Evolutionary conservation across 2,888 invertebrate genomes (phyloP).

Genomic region (Subacronicta megacephala): DNA sequence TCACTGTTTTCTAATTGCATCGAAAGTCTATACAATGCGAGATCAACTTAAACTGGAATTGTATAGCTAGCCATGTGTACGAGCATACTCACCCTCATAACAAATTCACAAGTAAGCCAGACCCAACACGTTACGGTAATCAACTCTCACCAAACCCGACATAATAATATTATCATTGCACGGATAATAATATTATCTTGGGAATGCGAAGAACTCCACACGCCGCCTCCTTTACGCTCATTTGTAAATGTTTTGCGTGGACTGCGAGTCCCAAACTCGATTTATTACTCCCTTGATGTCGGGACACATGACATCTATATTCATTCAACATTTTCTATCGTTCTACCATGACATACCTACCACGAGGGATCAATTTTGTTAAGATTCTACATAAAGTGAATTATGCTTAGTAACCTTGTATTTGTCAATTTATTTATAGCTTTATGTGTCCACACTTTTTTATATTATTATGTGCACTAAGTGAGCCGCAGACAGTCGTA

Average conservation of each 20-base stretch:
- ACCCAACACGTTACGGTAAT: constrained; percentile 47
- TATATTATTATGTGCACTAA: too few relatives aligned
- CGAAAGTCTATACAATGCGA: too few relatives aligned
- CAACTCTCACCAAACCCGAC: constrained; percentile 42
- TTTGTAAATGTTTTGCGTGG: constrained; percentile 39
- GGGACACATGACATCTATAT: constrained; percentile 16
- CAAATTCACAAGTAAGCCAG: constrained; percentile 40
- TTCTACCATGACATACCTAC: too few relatives aligned
- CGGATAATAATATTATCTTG: constrained; percentile 48
- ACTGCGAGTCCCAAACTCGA: constrained; percentile 31
- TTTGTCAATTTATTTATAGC: too few relatives aligned
- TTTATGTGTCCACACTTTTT: too few relatives aligned
- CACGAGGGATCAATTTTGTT: too few relatives aligned
- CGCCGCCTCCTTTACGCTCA: constrained; percentile 16
- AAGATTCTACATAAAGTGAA: too few relatives aligned
- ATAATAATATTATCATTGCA: constrained; percentile 52
- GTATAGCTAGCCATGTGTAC: too few relatives aligned
- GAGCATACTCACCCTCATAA: constrained; percentile 47
- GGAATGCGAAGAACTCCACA: constrained; percentile 40
- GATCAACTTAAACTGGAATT: too few relatives aligned
- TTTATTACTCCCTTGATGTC: constrained; percentile 39
- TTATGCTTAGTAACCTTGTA: too few relatives aligned
- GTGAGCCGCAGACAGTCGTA: too few relatives aligned
- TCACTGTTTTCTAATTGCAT: too few relatives aligned
- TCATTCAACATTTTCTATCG: constrained; percentile 8